A percentile compares a stretch with the other conserved stretches of the same genome.
Conservation (phyloP, 2,888 invertebrate genomes). For the Buathra laborator region DNA sequence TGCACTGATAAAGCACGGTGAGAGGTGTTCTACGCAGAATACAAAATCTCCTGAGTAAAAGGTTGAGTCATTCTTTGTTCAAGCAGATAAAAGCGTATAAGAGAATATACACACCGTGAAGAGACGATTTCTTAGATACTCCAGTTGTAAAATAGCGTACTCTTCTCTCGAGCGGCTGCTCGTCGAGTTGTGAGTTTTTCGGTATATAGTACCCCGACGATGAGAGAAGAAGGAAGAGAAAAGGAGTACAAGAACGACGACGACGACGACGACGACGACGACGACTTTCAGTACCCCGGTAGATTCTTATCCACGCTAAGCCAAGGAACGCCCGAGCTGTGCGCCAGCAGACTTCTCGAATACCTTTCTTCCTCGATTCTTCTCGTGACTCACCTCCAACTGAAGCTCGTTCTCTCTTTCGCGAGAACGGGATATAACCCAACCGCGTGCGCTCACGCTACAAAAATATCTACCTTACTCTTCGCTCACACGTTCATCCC, state of each 20-base stretch:
- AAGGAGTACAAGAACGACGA: slow-evolving; percentile 23
- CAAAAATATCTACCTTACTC: slow-evolving; percentile 48
- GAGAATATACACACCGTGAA: slow-evolving; percentile 37
- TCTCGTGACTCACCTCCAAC: slow-evolving; percentile 63
- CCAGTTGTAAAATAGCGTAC: slow-evolving; percentile 60
- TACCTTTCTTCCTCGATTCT: slow-evolving; percentile 61
- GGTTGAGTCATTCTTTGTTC: slow-evolving; percentile 43
- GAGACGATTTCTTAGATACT: slow-evolving; percentile 57
- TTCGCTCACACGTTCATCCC: slow-evolving; percentile 22
- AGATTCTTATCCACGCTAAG: slow-evolving; percentile 65
- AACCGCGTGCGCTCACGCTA: slow-evolving; percentile 41
- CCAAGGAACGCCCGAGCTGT: slow-evolving; percentile 33
- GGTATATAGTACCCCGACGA: slow-evolving; percentile 9
- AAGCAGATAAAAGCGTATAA: slow-evolving; percentile 54
- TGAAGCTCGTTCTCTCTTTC: slow-evolving; percentile 39
- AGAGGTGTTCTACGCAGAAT: not conserved
- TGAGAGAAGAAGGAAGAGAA: not conserved
- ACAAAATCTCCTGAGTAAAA: slow-evolving; percentile 23
- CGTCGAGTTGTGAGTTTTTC: slow-evolving; percentile 53
- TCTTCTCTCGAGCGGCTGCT: slow-evolving; percentile 54
- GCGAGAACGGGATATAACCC: slow-evolving; percentile 43
- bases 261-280: slow-evolving; percentile 45
- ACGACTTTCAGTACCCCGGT: slow-evolving; percentile 55
- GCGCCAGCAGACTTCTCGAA: slow-evolving; percentile 55
- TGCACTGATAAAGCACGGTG: not conserved